phyloP scores from a whole-genome alignment of 2,113 vertebrate genomes.

The Podiceps cristatus region DNA sequence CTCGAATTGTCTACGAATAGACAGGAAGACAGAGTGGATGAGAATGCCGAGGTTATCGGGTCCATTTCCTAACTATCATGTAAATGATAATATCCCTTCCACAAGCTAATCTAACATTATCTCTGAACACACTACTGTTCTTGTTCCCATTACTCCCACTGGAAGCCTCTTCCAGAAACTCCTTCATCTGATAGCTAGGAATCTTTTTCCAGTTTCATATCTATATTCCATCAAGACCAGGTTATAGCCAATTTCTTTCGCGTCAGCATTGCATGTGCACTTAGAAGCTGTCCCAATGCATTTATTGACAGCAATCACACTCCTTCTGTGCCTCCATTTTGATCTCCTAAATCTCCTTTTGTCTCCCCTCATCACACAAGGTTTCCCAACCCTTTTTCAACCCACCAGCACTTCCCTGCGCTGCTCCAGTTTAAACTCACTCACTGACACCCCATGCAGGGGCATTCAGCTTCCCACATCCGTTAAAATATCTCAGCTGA shows the following conservation, averaged over 20 bases:
- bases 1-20: background rate
- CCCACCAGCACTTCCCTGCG: background rate
- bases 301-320: background rate
- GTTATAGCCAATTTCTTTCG: background rate
- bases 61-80: slow-evolving; percentile 16
- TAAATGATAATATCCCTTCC: slow-evolving; percentile 15
- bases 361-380: background rate
- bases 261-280: background rate
- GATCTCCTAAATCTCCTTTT: background rate
- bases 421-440: background rate
- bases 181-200: background rate
- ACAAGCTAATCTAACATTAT: background rate
- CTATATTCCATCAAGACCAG: background rate
- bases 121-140: background rate
- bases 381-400: background rate
- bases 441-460: fast-evolving
- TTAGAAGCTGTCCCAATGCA: background rate
- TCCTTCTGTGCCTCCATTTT: background rate
- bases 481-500: background rate
- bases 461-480: background rate
- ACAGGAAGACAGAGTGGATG: slow-evolving; percentile 34
- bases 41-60: background rate
- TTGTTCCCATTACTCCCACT: background rate
- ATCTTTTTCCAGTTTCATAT: background rate
- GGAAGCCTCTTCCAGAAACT: slow-evolving; percentile 7